Conservation (phyloP, 2,113 vertebrate species). For the Verasper variegatus region DNA sequence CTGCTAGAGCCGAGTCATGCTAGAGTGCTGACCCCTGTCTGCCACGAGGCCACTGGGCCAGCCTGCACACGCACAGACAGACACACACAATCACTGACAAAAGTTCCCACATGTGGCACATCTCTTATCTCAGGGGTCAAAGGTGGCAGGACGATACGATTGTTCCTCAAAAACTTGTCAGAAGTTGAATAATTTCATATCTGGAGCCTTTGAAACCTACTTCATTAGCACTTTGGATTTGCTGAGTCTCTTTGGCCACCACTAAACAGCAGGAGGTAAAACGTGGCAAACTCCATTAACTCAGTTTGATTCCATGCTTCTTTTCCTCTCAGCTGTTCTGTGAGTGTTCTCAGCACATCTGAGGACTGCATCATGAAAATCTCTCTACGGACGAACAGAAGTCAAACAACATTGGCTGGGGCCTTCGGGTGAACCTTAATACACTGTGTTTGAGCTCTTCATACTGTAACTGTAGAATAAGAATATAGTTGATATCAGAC, state of each 20-base stretch:
- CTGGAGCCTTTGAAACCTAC: slow-evolving; percentile 56
- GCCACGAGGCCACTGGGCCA: slow-evolving; percentile 39
- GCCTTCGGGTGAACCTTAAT: slow-evolving; percentile 7
- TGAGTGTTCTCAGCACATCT: slow-evolving; percentile 21
- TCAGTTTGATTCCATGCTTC: slow-evolving; percentile 39
- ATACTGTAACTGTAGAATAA: not conserved
- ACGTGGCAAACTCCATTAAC: slow-evolving; percentile 44
- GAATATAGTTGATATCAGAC: no score
- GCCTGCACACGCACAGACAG: slow-evolving; percentile 40
- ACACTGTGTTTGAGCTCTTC: not conserved
- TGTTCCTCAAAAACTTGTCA: slow-evolving; percentile 15
- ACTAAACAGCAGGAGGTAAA: slow-evolving; percentile 37
- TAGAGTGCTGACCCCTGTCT: slow-evolving; percentile 66
- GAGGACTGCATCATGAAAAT: slow-evolving; percentile 18
- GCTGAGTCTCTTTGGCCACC: slow-evolving; percentile 24
- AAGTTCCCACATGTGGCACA: slow-evolving; percentile 19
- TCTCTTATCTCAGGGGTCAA: slow-evolving; percentile 31
- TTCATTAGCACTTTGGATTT: slow-evolving; percentile 74
- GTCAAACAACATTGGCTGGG: slow-evolving; percentile 6
- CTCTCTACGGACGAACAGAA: not conserved
- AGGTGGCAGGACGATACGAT: slow-evolving; percentile 9
- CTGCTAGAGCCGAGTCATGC: slow-evolving; percentile 62
- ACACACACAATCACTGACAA: not conserved
- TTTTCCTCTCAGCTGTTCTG: slow-evolving; percentile 33
- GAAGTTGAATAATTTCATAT: slow-evolving; percentile 46